These are phyloP conservation scores for Promerops cafer DNA, from an alignment of 2,113 vertebrate genomes.

Conservation along the genomic window DNA sequence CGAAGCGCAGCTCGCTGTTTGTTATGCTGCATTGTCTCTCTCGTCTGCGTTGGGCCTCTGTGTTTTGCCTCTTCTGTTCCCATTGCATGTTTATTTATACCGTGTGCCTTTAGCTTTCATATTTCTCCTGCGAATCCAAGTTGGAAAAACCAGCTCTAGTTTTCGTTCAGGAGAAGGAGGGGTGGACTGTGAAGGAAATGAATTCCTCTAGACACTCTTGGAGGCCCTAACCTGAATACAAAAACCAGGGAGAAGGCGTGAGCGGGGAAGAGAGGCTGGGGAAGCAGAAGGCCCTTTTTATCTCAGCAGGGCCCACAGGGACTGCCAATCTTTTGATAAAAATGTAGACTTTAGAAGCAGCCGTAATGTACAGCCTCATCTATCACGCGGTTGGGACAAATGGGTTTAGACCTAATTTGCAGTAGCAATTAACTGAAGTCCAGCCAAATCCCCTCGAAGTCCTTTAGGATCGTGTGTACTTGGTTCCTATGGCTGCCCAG, in stretches of 20 bases:
- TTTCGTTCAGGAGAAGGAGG: conserved; percentile 36
- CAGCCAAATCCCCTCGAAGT: neutral
- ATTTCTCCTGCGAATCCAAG: conserved; percentile 74
- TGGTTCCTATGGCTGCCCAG: rapidly evolving
- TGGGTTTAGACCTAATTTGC: conserved; percentile 15
- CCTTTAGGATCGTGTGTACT: rapidly evolving
- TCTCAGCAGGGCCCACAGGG: neutral
- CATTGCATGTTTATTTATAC: conserved; percentile 80
- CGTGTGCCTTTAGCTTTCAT: conserved; percentile 71
- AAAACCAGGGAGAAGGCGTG: neutral
- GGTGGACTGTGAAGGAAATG: conserved; percentile 52
- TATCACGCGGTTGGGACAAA: neutral
- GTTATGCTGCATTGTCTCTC: conserved; percentile 77
- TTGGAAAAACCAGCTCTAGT: conserved; percentile 64
- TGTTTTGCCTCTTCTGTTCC: conserved; percentile 70
- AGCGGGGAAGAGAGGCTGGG: neutral
- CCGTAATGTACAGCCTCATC: neutral
- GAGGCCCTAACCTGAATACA: conserved; percentile 48
- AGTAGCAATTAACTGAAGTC: conserved; percentile 10
- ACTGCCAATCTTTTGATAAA: conserved; percentile 47
- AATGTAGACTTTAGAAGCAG: neutral
- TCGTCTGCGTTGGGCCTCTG: conserved; percentile 41
- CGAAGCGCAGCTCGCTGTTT: conserved; percentile 69
- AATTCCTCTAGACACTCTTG: conserved; percentile 46
- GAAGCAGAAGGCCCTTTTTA: conserved; percentile 28